These are phyloP conservation scores for Leucophenga maculata DNA, from an alignment of 2,888 invertebrate species.

Conservation along the genomic window DNA sequence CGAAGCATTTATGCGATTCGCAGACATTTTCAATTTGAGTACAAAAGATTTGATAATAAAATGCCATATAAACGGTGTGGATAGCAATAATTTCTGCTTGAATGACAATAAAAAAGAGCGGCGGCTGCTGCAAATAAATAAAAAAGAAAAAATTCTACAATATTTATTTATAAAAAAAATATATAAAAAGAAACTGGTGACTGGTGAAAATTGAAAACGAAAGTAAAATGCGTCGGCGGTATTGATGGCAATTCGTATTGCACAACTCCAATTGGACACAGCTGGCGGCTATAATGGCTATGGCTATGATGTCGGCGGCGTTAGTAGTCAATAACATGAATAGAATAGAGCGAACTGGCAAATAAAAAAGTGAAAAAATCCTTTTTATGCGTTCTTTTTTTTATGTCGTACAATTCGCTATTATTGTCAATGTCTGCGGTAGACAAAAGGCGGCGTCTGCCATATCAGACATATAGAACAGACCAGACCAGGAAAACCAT, in stretches of 20 bases:
- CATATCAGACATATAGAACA: background rate
- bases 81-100: constrained; percentile 18
- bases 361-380: constrained; percentile 42
- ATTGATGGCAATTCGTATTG: constrained; percentile 12
- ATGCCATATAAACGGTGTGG: constrained; percentile 1
- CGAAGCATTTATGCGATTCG: background rate
- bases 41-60: background rate
- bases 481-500: constrained; percentile 16
- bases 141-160: background rate
- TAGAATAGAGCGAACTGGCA: constrained; percentile 46
- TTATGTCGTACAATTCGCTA: constrained; percentile 26
- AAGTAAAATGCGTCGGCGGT: constrained; percentile 45
- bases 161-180: background rate
- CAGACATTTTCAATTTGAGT: too few relatives aligned
- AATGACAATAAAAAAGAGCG: constrained; percentile 7
- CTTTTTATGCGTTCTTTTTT: constrained; percentile 36
- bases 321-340: constrained; percentile 59
- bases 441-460: constrained; percentile 46
- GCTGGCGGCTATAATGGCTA: constrained; percentile 40
- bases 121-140: background rate
- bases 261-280: constrained; percentile 46
- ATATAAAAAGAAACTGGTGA: constrained; percentile 42
- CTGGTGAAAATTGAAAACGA: constrained; percentile 60
- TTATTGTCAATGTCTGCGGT: constrained; percentile 51
- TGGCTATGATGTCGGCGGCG: background rate